phyloP scores from a whole-genome alignment of 2,888 invertebrate genomes.

The Protodeltote pygarga region DNA sequence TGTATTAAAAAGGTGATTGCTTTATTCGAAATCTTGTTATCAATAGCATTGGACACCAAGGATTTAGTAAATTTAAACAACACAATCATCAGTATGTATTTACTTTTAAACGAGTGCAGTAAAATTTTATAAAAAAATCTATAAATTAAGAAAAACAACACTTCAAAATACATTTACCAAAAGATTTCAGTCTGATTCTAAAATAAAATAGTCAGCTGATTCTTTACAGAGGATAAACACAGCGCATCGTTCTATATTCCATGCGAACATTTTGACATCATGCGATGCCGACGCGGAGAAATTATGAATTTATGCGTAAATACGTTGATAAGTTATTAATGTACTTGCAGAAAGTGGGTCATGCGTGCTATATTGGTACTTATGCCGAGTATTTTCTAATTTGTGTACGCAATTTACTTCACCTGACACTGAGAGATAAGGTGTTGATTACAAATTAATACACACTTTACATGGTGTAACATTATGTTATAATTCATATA shows the following conservation, averaged over 20 bases:
- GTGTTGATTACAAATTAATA: conserved; percentile 34
- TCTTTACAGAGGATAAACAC: too few relatives aligned
- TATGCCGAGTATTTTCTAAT: conserved; percentile 30
- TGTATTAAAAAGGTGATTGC: conserved; percentile 26
- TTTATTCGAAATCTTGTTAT: conserved; percentile 27
- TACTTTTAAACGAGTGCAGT: too few relatives aligned
- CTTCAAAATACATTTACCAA: too few relatives aligned
- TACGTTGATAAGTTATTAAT: conserved; percentile 41
- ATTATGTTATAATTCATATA: too few relatives aligned
- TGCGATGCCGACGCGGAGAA: conserved; percentile 14
- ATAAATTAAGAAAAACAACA: too few relatives aligned
- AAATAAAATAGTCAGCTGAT: conserved; percentile 7
- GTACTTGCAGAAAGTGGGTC: conserved; percentile 37
- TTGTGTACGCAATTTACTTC: conserved; percentile 19
- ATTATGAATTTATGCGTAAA: conserved; percentile 30
- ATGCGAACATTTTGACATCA: conserved; percentile 1
- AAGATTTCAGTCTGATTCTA: conserved; percentile 8
- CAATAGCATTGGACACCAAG: conserved; percentile 8
- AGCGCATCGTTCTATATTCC: conserved; percentile 2
- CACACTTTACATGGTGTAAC: conserved; percentile 7
- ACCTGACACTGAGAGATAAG: conserved; percentile 36
- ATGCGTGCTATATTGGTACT: conserved; percentile 36
- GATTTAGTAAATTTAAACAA: too few relatives aligned
- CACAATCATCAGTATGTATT: too few relatives aligned
- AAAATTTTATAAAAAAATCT: too few relatives aligned